Evolutionary conservation across 2,888 invertebrate genomes (phyloP).

Genomic region (Aphidoletes aphidimyza): DNA sequence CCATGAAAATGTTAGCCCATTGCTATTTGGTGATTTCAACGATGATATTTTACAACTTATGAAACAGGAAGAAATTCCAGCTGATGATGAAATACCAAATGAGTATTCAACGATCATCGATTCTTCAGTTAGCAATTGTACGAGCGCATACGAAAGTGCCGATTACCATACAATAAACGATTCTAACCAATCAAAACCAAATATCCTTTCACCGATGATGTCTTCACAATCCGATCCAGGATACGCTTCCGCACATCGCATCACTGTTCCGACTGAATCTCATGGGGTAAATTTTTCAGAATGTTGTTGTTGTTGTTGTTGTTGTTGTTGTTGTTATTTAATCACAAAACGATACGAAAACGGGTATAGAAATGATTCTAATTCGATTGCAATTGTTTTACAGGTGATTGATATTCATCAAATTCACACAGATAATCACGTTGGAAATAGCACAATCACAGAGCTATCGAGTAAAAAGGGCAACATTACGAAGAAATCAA

Average conservation of each 20-base stretch:
- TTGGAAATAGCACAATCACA: neutral
- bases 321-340: too few relatives aligned
- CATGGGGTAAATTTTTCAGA: neutral
- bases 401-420: slow-evolving; percentile 16
- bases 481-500: neutral
- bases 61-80: slow-evolving; percentile 54
- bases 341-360: too few relatives aligned
- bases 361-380: neutral
- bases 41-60: slow-evolving; percentile 65
- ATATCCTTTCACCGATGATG: slow-evolving; percentile 24
- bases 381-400: neutral
- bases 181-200: slow-evolving; percentile 19
- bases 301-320: too few relatives aligned
- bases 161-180: neutral
- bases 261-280: slow-evolving; percentile 55
- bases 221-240: slow-evolving; percentile 57
- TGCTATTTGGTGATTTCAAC: slow-evolving; percentile 64
- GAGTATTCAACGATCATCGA: neutral
- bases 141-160: neutral
- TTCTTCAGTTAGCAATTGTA: neutral
- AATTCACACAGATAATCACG: neutral
- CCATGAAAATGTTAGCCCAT: slow-evolving; percentile 64
- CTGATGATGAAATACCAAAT: neutral
- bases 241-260: slow-evolving; percentile 58
- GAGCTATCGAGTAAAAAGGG: slow-evolving; percentile 52